Evolutionary conservation across 2,888 invertebrate species (phyloP).

Genomic region (Andrena fulva): DNA sequence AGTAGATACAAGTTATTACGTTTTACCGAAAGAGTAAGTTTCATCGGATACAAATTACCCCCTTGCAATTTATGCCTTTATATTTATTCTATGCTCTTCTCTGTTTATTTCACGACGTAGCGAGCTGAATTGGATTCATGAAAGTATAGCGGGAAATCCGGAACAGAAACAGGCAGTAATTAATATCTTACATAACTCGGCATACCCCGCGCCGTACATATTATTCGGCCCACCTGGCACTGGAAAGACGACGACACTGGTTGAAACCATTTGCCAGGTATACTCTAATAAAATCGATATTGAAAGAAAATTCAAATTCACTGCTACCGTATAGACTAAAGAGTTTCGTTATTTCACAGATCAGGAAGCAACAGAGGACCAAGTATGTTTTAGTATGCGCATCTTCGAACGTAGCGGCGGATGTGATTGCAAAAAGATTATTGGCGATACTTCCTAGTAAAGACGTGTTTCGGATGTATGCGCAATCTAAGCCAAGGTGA

Average conservation of each 20-base stretch:
- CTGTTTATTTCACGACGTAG: slow-evolving; percentile 6
- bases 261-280: slow-evolving; percentile 90
- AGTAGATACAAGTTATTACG: slow-evolving; percentile 16
- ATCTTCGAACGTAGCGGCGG: slow-evolving; percentile 90
- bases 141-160: slow-evolving; percentile 85
- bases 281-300: slow-evolving; percentile 28
- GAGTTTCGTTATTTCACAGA: slow-evolving; percentile 68
- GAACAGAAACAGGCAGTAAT: slow-evolving; percentile 89
- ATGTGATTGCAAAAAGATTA: slow-evolving; percentile 87
- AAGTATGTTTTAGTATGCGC: slow-evolving; percentile 88
- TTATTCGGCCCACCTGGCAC: slow-evolving; percentile 95
- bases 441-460: slow-evolving; percentile 77
- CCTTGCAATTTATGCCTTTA: slow-evolving; percentile 3
- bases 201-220: slow-evolving; percentile 90
- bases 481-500: slow-evolving; percentile 71
- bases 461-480: slow-evolving; percentile 85
- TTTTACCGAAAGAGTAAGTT: slow-evolving; percentile 40
- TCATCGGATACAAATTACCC: not conserved
- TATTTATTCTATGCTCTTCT: not conserved
- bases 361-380: slow-evolving; percentile 79
- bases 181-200: slow-evolving; percentile 88
- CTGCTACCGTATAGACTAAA: not conserved
- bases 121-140: slow-evolving; percentile 77
- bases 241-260: slow-evolving; percentile 90
- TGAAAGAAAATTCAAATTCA: not conserved